Evolutionary conservation across 1,140 invertebrate genomes (phyloP).

Genomic region (Aphelenchoides besseyi): DNA sequence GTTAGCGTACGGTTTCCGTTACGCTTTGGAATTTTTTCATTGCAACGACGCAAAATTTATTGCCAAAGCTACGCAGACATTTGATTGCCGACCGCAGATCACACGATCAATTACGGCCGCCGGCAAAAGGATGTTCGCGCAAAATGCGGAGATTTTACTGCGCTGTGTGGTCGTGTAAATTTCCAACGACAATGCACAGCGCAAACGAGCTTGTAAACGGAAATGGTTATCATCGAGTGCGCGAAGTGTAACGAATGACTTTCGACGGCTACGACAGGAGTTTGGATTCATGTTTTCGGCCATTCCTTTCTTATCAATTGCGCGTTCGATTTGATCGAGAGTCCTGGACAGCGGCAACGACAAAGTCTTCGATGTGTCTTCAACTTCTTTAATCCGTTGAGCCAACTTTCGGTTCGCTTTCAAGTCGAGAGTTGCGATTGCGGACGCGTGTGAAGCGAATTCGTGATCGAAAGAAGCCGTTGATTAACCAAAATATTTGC

Average conservation of each 20-base stretch:
- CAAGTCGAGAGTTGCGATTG: neutral
- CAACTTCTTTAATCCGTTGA: neutral
- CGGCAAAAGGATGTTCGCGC: too few species aligned
- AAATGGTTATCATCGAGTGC: too few species aligned
- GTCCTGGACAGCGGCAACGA: neutral
- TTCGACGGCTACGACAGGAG: neutral
- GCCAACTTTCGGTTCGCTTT: neutral
- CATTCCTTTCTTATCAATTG: neutral
- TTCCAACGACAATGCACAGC: neutral
- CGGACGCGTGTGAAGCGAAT: neutral
- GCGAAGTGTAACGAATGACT: neutral
- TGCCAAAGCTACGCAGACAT: neutral
- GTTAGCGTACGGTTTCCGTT: neutral
- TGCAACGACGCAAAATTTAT: neutral
- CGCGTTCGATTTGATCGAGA: neutral
- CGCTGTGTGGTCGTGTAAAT: constrained; percentile 3
- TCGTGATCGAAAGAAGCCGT: neutral
- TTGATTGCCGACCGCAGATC: neutral
- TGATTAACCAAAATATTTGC: too few species aligned
- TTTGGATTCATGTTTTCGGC: too few species aligned
- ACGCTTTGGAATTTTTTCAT: neutral
- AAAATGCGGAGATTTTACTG: neutral
- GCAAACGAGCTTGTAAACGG: neutral
- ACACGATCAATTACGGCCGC: neutral
- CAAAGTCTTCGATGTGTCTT: neutral